Conservation (phyloP, 2,113 vertebrate species). For the Sula dactylatra region DNA sequence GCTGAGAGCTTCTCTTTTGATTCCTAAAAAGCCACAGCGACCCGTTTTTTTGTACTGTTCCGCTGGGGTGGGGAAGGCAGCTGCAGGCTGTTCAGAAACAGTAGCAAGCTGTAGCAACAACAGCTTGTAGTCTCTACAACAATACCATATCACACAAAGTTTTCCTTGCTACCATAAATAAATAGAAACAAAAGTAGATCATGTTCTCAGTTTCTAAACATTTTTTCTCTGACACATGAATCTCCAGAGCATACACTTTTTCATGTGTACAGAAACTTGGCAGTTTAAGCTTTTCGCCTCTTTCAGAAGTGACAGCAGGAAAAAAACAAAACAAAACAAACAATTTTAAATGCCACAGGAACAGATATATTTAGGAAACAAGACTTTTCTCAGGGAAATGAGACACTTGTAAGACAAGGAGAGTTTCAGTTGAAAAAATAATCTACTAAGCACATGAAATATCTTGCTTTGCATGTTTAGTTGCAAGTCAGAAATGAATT, state of each 20-base stretch:
- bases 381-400: neutral
- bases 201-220: neutral
- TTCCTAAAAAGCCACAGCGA: neutral
- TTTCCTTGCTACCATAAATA: neutral
- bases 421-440: neutral
- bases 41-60: neutral
- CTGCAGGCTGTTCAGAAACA: neutral
- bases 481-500: neutral
- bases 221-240: neutral
- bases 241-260: neutral
- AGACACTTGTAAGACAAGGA: neutral
- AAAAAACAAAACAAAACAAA: neutral
- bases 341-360: neutral
- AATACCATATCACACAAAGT: neutral
- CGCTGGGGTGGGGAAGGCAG: rapidly evolving
- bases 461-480: neutral
- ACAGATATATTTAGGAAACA: neutral
- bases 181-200: neutral
- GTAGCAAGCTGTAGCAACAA: neutral
- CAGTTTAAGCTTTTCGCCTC: neutral
- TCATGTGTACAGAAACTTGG: neutral
- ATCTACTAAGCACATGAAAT: neutral
- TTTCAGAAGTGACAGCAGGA: neutral
- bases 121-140: neutral
- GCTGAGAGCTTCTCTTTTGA: neutral